Conservation (phyloP, 2,888 invertebrate genomes). For the Dugesia japonica region DNA sequence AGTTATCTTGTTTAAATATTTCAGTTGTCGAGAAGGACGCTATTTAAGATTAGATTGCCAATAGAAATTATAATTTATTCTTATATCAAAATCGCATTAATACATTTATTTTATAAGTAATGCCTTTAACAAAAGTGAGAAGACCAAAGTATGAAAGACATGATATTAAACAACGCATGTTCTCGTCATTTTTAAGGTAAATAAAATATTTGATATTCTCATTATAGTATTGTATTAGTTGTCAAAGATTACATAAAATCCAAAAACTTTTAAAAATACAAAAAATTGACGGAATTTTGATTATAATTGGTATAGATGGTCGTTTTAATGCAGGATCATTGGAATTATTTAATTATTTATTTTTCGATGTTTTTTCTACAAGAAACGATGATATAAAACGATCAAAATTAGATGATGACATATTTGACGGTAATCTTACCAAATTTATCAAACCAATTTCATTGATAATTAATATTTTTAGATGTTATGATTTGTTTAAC, state of each 20-base stretch:
- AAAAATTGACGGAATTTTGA: constrained; percentile 8
- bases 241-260: constrained; percentile 21
- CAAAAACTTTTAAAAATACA: neutral
- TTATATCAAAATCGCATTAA: neutral
- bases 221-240: neutral
- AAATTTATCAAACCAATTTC: too few species aligned
- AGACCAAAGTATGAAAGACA: neutral
- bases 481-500: constrained; percentile 42
- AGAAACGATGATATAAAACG: constrained; percentile 43
- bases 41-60: too few species aligned
- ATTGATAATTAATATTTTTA: constrained; percentile 37
- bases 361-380: constrained; percentile 42
- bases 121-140: neutral
- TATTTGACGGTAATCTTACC: constrained; percentile 22
- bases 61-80: too few species aligned
- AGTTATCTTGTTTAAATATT: neutral
- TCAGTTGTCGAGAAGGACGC: neutral
- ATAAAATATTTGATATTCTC: neutral
- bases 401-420: constrained; percentile 21
- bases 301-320: constrained; percentile 17
- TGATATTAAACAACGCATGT: neutral
- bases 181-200: neutral
- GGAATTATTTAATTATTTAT: constrained; percentile 42
- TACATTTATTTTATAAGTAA: neutral
- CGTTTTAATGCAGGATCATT: constrained; percentile 37